Conservation (phyloP, 2,797 vertebrate species). For the Pyrocephalus nanus region DNA sequence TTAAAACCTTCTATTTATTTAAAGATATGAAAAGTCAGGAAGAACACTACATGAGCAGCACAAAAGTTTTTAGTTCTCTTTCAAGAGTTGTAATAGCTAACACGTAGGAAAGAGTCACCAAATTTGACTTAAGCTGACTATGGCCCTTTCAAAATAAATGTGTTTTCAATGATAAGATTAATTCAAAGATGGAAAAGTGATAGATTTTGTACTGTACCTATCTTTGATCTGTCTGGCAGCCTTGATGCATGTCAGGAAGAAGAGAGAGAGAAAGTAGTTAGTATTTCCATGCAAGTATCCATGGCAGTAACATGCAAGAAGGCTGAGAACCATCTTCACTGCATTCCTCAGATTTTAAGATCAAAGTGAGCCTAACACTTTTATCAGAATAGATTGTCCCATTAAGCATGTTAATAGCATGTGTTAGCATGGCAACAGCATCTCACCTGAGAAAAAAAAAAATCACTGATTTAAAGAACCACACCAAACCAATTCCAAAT, state of each 20-base stretch:
- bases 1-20: not conserved
- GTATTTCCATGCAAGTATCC: constrained; percentile 81
- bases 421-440: constrained; percentile 40
- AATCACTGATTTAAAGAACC: not conserved
- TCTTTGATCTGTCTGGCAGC: constrained; percentile 96
- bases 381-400: not conserved
- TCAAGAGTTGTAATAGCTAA: not conserved
- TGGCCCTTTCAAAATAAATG: constrained; percentile 7
- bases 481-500: constrained; percentile 39
- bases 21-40: not conserved
- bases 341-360: constrained; percentile 41
- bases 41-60: not conserved
- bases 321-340: constrained; percentile 42
- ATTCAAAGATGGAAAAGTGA: constrained; percentile 62
- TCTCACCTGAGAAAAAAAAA: not conserved
- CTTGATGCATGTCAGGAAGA: constrained; percentile 81
- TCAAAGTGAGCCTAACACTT: constrained; percentile 5
- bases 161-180: constrained; percentile 46
- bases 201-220: constrained; percentile 84
- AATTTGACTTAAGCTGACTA: constrained; percentile 15
- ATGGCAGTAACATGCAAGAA: constrained; percentile 77
- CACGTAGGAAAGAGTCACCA: not conserved
- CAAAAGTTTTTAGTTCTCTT: not conserved
- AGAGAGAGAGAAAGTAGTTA: constrained; percentile 81
- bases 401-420: constrained; percentile 14